Evolutionary conservation across 2,113 vertebrate genomes (phyloP).

Genomic region (Stigmatopora argus): DNA sequence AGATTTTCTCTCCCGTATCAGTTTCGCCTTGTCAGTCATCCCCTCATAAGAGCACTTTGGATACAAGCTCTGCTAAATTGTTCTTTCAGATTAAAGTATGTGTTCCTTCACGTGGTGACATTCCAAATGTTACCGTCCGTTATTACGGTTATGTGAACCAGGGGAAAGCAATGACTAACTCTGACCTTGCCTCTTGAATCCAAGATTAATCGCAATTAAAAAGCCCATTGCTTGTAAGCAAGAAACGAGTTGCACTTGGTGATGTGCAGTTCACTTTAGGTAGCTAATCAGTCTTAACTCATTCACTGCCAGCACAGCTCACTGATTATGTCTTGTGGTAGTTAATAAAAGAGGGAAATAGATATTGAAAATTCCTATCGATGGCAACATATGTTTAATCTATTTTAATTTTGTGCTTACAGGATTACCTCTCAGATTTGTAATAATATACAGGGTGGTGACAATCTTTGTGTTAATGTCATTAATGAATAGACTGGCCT

Average conservation of each 20-base stretch:
- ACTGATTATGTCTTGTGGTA: too few species aligned
- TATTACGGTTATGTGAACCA: background rate
- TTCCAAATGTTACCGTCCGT: background rate
- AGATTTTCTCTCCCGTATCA: constrained; percentile 58
- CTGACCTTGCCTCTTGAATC: background rate
- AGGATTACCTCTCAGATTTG: background rate
- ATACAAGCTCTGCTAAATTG: constrained; percentile 22
- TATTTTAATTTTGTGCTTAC: background rate
- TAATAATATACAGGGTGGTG: background rate
- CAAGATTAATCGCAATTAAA: background rate
- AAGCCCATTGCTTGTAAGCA: background rate
- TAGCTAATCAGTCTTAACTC: background rate
- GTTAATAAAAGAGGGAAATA: too few species aligned
- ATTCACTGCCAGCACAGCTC: too few species aligned
- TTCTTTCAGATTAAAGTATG: constrained; percentile 22
- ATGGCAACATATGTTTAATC: too few species aligned
- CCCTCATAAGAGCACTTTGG: constrained; percentile 21
- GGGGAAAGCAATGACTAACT: background rate
- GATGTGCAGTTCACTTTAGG: background rate
- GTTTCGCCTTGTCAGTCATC: constrained; percentile 62
- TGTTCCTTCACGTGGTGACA: background rate
- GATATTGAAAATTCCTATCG: too few species aligned
- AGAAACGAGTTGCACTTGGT: background rate
- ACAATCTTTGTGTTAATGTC: background rate
- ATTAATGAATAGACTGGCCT: background rate